Base-by-base conservation (phyloP, 64 coral and sea anemone genomes). In the Pachyseris speciosa region DNA sequence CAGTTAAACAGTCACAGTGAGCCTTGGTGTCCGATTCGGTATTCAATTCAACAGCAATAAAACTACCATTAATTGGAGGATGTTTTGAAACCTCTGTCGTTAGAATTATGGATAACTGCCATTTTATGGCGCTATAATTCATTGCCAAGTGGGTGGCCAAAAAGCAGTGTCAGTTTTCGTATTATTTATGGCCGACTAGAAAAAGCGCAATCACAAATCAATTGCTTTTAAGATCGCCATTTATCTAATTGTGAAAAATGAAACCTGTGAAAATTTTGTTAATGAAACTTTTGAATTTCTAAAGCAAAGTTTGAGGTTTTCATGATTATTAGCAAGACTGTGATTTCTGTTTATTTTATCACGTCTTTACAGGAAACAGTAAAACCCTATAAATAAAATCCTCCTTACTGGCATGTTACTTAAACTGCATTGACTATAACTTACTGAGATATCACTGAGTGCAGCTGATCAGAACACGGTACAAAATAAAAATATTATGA, bases 11-110 rank as follows among this genome's bases (percentile, higher is more conserved):
- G 77, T 81, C 77, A 30, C 6, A 60, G 52, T 29, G 13, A 32
- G 22, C 48, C 50, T 57, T 79, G 17, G 58, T 9, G 75, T 79
- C 50, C 11, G 28, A 57, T 32, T 61, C 11, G 75, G 51, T 63
- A 81, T 81, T 81, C 50, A 81, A 63, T 58, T 81, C 19, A 61
- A 63, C 77, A 57, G 77, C 77, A 63, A 81, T 81, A 81, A 81
- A 81, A 81, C 53, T n/a, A n/a, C 55, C 77, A 81, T 81, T 81
- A 81, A 81, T 34, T 36, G 7, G 37, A 58, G 22, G 51, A 81
- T 81, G 51, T 81, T 81, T 63, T 59, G 51, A 63, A 76, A 81
- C 32, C 77, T 57, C 32, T 57, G 12, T 81, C 77, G 34, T 81
- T 61, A 81, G 27, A 36, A 81, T 61, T 81, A 60, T 38, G 5